Evolutionary conservation across 2,113 vertebrate genomes (phyloP), one percentile per base, ranked within the genome.

Genomic region (Ictalurus punctatus): DNA sequence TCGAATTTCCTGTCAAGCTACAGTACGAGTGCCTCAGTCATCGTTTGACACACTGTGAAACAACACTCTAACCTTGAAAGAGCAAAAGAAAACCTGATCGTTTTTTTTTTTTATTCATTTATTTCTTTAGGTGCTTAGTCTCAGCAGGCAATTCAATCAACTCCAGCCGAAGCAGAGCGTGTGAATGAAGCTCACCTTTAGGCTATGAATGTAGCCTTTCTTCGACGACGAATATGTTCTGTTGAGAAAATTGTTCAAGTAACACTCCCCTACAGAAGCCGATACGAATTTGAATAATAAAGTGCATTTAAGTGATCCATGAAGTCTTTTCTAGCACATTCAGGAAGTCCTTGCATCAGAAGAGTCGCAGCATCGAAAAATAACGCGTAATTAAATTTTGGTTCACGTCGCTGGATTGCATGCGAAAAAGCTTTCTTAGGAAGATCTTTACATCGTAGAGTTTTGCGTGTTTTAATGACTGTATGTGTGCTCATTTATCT

Each of bases 101-200:
- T 3, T 27, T 65, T 0, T 34, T 93, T 93, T 34, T 34, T 34
- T 34, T 34, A 34, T 34, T 34, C n/a, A n/a, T n/a, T 34, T 34
- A 1, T 34, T 34, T 34, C 1, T 90, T 90, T 91, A 80, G 73
- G 85, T 90, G 84, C 91, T 92, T 90, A 80, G 61, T 89, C 90
- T 88, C 92, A 87, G 88, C 63, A 30, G 92, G 91, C 58, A 90
- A 90, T 88, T 91, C 90, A 90, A 90, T 92, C 90, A 92, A 87
- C 88, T 54, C 86, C 37, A 89, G 61, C 74, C 81, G 63, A 82
- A 86, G 59, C 82, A 19, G 27, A 84, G 59, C 78, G 84, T 37
- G 71, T 61, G 88, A 67, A 78, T 52, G 86, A 91, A 83, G 44
- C 37, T 69, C 30, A 40, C 40, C 23, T 82, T 73, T 54, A 16